phyloP scores from a whole-genome alignment of 2,797 vertebrate species.

The Emys orbicularis region DNA sequence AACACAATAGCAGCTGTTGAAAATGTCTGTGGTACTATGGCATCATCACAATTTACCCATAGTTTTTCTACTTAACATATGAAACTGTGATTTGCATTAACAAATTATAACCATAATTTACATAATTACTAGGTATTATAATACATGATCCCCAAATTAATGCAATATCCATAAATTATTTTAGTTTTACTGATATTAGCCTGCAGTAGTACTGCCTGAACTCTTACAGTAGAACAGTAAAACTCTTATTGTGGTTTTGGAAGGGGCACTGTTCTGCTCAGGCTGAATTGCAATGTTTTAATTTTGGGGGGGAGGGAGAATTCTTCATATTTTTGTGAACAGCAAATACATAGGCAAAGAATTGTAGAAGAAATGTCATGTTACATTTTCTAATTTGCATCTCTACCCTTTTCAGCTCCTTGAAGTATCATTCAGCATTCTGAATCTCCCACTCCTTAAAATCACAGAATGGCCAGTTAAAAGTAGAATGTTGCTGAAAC shows the following conservation, averaged over 20 bases:
- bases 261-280: background rate
- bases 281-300: constrained; percentile 16
- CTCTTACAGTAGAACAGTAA: background rate
- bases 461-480: background rate
- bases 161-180: background rate
- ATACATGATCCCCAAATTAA: background rate
- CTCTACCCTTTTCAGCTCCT: background rate
- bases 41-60: background rate
- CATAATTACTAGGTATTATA: background rate
- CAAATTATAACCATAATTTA: background rate
- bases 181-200: background rate
- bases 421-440: background rate
- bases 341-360: background rate
- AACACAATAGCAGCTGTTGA: constrained; percentile 1
- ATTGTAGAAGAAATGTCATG: background rate
- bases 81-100: background rate
- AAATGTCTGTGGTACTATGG: constrained; percentile 16
- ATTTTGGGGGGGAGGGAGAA: background rate
- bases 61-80: constrained; percentile 13
- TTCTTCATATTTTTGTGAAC: background rate
- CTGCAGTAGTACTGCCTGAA: background rate
- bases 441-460: background rate
- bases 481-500: background rate
- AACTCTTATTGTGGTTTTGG: constrained; percentile 5
- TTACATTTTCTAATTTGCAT: background rate